Conservation (phyloP, 1,140 invertebrate species). For the Rhagoletis pomonella region DNA sequence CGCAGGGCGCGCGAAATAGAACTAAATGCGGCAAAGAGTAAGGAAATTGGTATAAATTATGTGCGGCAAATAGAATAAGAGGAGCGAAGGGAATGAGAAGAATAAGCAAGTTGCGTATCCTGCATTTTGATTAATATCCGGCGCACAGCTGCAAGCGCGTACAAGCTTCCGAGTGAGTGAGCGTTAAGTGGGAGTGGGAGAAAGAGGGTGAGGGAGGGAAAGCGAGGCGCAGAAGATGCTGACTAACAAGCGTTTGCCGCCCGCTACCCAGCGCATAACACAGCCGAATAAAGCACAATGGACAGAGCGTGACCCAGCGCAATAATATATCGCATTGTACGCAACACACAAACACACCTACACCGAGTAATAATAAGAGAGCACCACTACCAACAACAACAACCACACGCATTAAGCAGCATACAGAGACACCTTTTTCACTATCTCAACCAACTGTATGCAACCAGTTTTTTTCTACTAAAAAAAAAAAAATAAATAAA, state of each 20-base stretch:
- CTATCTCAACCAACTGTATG: neutral
- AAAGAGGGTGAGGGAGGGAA: too few species aligned
- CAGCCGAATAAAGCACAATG: neutral
- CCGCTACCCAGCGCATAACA: neutral
- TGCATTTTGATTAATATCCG: slow-evolving; percentile 55
- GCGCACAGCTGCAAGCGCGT: slow-evolving; percentile 29
- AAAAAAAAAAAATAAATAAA: neutral
- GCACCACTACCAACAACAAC: neutral
- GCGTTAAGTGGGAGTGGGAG: neutral
- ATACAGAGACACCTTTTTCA: neutral
- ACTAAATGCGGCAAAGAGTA: neutral
- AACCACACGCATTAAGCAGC: neutral
- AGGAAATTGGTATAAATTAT: slow-evolving; percentile 24
- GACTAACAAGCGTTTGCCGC: neutral
- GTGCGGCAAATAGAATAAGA: slow-evolving; percentile 39
- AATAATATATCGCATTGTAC: neutral
- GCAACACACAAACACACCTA: neutral
- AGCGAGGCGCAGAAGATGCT: neutral
- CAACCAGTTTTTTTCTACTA: neutral
- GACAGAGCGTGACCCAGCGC: slow-evolving; percentile 30
- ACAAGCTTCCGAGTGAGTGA: slow-evolving; percentile 41
- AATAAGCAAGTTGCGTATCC: slow-evolving; percentile 52
- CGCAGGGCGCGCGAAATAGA: neutral
- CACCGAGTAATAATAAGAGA: neutral
- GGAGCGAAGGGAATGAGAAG: neutral